Evolutionary conservation across 1,140 invertebrate genomes (phyloP), one percentile per base, ranked within the genome.

Genomic region (Drusus annulatus): DNA sequence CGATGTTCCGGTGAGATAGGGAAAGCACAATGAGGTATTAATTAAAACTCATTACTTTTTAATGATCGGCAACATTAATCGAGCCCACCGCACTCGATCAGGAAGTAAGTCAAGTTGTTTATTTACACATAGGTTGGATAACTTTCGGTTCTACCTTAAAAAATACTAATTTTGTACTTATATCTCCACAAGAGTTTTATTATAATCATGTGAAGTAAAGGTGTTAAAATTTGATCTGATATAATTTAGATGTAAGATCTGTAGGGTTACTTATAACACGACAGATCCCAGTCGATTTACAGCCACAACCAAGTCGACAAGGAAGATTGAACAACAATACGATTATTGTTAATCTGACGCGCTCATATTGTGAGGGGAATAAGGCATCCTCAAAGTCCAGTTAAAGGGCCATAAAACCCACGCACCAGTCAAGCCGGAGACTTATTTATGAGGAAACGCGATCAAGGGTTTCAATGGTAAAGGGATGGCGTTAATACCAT

Each of bases 401-500:
- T 25, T 25, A 45, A 45, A 76, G 62, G 60, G 51, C 31, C 36
- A 36, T 76, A 62, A 76, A 75, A 58, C 51, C 71, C 71, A 58
- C 71, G 36, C 19, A 28, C 19, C 21, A 60, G 62, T 28, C 21
- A 21, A 25, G 2, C 19, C 0, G 6, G 21, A 31, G 73, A 80
- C 79, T 77, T 51, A 68, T 80, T 80, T 80, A 80, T 63, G 79
- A 68, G 28, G 79, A 80, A 69, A 19, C 52, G 58, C 28, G 31
- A 16, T 62, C 58, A 52, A 65, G 62, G 73, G 62, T 25, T 10
- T 25, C 21, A 52, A 23, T 23, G 50, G 63, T 69, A 51, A 45
- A 74, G 21, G 60, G 28, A 68, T 36, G 54, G 73, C 45, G n/a
- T 31, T n/a, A 16, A 16, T 74, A 28, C 52, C 52, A 36, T 71